phyloP scores from a whole-genome alignment of 2,113 vertebrate genomes.

The Neofelis nebulosa region DNA sequence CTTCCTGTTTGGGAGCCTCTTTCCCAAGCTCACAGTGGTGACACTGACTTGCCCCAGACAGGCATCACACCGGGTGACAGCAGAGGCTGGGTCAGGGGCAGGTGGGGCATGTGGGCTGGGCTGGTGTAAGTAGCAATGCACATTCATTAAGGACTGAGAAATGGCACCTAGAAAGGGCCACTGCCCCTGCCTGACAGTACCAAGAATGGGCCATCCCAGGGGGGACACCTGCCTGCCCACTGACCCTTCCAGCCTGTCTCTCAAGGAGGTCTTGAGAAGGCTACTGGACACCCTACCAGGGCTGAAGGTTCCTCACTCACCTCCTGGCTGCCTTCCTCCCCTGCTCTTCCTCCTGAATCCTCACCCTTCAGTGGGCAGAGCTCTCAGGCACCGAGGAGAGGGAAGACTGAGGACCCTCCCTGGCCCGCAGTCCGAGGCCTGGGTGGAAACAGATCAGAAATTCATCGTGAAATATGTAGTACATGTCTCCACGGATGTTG shows the following conservation, averaged over 20 bases:
- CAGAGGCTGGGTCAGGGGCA: neutral
- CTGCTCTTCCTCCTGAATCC: neutral
- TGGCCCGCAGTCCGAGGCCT: constrained; percentile 39
- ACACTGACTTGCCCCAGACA: neutral
- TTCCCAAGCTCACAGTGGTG: neutral
- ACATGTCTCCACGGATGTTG: neutral
- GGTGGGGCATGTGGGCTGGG: neutral
- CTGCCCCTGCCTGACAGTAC: neutral
- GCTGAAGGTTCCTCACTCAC: constrained; percentile 43
- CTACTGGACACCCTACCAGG: neutral
- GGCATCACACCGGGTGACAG: neutral
- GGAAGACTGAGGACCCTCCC: neutral
- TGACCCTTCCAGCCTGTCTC: neutral
- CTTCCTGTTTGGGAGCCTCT: neutral
- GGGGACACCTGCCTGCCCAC: neutral
- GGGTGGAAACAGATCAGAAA: constrained; percentile 35
- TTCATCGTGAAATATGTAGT: neutral
- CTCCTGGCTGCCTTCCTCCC: neutral
- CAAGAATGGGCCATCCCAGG: neutral
- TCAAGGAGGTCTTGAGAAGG: neutral
- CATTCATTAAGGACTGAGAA: neutral
- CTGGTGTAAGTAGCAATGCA: neutral
- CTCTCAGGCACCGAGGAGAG: neutral
- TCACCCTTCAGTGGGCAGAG: neutral
- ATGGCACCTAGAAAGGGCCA: neutral